Evolutionary conservation across 2,113 vertebrate species (phyloP).

Genomic region (human (Homo sapiens)): DNA sequence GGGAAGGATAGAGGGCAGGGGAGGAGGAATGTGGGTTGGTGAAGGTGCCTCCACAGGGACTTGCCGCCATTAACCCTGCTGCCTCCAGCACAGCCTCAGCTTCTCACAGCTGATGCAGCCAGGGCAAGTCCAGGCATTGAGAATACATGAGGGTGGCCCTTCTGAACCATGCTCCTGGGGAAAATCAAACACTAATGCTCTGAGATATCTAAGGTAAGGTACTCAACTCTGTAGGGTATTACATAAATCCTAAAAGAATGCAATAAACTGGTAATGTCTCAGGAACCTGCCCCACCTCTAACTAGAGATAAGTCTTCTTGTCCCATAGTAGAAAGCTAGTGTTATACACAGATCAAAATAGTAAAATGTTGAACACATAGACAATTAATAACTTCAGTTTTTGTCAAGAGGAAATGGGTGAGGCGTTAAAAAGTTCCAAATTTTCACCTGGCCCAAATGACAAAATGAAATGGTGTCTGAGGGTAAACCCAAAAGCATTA

Average conservation of each 20-base stretch:
- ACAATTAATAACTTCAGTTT: conserved; percentile 94
- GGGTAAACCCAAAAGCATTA: conserved; percentile 98
- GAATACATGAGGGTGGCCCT: too few species aligned
- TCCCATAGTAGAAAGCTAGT: conserved; percentile 99
- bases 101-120: too few species aligned
- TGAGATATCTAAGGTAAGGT: conserved; percentile 72
- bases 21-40: too few species aligned
- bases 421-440: conserved; percentile 92
- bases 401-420: conserved; percentile 92
- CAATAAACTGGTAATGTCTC: conserved; percentile 92
- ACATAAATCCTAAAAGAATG: conserved; percentile 77
- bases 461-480: conserved; percentile 92
- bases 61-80: too few species aligned
- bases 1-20: too few species aligned
- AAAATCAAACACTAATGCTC: too few species aligned
- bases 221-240: conserved; percentile 77
- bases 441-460: conserved; percentile 89
- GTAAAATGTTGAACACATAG: conserved; percentile 93
- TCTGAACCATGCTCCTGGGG: too few species aligned
- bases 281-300: conserved; percentile 94
- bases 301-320: conserved; percentile 96
- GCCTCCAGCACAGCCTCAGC: too few species aligned
- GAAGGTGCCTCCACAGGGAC: too few species aligned
- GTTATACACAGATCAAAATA: conserved; percentile 98
- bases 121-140: too few species aligned